Evolutionary conservation across 1,140 invertebrate species (phyloP).

Genomic region (Pogonomyrmex californicus): DNA sequence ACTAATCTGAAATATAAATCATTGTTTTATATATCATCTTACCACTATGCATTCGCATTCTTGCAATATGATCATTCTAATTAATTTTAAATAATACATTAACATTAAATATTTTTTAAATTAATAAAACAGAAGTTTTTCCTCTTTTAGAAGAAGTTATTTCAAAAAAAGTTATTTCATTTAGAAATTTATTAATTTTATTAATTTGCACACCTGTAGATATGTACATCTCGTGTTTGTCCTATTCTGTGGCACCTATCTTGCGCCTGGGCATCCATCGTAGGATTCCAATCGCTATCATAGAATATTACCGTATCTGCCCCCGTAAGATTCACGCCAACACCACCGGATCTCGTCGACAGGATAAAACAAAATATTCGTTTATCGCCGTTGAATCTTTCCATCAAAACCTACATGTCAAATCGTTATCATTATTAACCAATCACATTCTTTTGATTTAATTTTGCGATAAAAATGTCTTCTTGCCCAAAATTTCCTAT

Average conservation of each 20-base stretch:
- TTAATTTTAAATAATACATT: not conserved
- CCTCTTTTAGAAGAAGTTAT: not conserved
- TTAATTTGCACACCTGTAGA: conserved; percentile 91
- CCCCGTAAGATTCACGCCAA: conserved; percentile 99
- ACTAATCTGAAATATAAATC: conserved; percentile 90
- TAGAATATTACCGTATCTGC: conserved; percentile 99
- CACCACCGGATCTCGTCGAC: conserved; percentile 98
- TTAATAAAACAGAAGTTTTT: not conserved
- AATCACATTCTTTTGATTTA: not conserved
- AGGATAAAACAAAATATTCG: conserved; percentile 99
- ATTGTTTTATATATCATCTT: not conserved
- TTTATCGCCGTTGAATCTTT: conserved; percentile 98
- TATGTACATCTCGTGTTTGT: conserved; percentile 99
- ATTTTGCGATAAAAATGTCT: not conserved
- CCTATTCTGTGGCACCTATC: conserved; percentile 99
- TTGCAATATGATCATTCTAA: not conserved
- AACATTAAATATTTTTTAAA: not conserved
- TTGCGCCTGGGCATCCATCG: conserved; percentile 99
- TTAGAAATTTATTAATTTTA: not conserved
- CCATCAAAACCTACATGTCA: conserved; percentile 94
- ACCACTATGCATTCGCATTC: not conserved
- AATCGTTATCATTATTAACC: conserved; percentile 20
- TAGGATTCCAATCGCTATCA: conserved; percentile 99
- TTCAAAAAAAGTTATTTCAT: conserved; percentile 18
- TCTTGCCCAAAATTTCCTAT: not conserved